A percentile compares a stretch with the other conserved stretches of the same genome.
Conservation (phyloP, 2,797 vertebrate genomes). For the Pangasius mekongensis region DNA sequence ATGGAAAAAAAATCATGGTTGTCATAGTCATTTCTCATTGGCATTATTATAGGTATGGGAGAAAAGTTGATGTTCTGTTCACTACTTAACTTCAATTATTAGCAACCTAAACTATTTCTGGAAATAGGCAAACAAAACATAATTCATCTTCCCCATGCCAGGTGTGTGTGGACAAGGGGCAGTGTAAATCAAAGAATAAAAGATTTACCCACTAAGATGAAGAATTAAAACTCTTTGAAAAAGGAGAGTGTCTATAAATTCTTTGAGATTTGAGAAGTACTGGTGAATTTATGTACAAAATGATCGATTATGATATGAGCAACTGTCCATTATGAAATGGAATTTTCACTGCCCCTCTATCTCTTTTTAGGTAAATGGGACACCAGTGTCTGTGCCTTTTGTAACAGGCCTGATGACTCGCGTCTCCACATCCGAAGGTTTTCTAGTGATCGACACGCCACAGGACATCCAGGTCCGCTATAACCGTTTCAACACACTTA, state of each 20-base stretch:
- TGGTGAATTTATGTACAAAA: neutral
- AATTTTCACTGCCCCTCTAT: neutral
- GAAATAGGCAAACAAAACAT: neutral
- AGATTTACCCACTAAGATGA: neutral
- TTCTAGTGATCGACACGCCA: conserved; percentile 94
- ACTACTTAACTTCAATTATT: neutral
- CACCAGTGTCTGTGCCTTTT: conserved; percentile 90
- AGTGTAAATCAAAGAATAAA: neutral
- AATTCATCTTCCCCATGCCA: neutral
- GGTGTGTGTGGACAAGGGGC: neutral
- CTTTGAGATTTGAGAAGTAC: neutral
- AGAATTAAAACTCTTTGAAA: neutral
- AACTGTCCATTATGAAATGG: neutral
- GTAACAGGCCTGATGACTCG: conserved; percentile 92
- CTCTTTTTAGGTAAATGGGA: conserved; percentile 88
- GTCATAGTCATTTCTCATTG: neutral
- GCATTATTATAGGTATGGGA: neutral
- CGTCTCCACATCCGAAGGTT: conserved; percentile 92
- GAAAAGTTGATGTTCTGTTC: neutral
- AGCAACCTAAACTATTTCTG: neutral
- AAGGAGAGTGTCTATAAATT: neutral
- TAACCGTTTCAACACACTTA: conserved; percentile 93
- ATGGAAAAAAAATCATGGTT: neutral
- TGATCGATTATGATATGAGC: neutral
- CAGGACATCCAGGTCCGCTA: conserved; percentile 95